These are phyloP conservation scores for Sinocyclocheilus anshuiensis DNA, from an alignment of 2,113 vertebrate species.

Conservation along the genomic window DNA sequence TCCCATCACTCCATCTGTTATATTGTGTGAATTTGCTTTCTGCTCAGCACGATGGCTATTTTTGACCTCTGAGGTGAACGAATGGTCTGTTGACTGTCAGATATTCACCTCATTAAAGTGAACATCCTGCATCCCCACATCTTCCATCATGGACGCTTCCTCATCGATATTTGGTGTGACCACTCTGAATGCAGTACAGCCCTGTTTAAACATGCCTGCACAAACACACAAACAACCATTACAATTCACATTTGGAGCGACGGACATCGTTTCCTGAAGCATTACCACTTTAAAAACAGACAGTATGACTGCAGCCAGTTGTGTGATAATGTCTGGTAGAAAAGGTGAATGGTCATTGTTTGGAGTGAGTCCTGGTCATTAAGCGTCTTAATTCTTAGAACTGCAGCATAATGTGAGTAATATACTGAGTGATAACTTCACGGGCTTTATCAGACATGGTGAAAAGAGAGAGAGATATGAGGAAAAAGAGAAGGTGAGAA, in stretches of 20 bases:
- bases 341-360: background rate
- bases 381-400: background rate
- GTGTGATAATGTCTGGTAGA: background rate
- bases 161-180: slow-evolving; percentile 97
- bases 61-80: background rate
- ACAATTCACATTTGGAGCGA: background rate
- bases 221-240: background rate
- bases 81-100: background rate
- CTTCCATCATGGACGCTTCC: slow-evolving; percentile 99
- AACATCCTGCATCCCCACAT: slow-evolving; percentile 98
- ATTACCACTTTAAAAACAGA: background rate
- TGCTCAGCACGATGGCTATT: background rate
- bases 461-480: background rate
- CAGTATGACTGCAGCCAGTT: background rate
- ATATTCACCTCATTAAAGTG: slow-evolving; percentile 91
- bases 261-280: background rate
- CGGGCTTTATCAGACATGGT: background rate
- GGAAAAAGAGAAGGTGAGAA: background rate
- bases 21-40: background rate
- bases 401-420: background rate
- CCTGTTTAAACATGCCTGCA: slow-evolving; percentile 93
- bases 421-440: background rate
- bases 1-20: background rate
- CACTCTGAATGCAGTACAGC: slow-evolving; percentile 91
- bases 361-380: background rate